These are phyloP conservation scores for Adrianichthys oophorus DNA, from an alignment of 2,797 vertebrate species.

Conservation along the genomic window DNA sequence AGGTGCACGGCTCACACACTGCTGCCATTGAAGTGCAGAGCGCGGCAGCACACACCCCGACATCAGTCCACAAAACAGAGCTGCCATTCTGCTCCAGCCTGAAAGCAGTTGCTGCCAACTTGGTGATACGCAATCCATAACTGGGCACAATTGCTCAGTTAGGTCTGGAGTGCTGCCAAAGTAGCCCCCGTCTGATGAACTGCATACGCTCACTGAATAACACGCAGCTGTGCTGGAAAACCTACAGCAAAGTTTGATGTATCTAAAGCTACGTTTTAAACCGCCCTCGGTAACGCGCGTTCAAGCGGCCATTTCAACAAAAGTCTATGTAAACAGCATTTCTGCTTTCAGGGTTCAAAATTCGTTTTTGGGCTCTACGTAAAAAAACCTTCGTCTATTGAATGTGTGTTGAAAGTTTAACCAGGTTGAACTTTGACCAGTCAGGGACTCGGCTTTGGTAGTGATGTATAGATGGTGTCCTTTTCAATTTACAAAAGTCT, in stretches of 20 bases:
- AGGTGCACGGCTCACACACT: constrained; percentile 18
- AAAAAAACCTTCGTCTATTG: too few species aligned
- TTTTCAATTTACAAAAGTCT: too few species aligned
- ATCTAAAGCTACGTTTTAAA: too few species aligned
- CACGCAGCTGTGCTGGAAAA: constrained; percentile 42
- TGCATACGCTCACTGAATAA: constrained; percentile 41
- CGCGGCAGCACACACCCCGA: constrained; percentile 24
- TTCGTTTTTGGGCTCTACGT: too few species aligned
- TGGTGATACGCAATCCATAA: constrained; percentile 48
- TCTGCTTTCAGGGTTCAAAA: too few species aligned
- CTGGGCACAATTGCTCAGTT: constrained; percentile 41
- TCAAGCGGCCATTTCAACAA: too few species aligned
- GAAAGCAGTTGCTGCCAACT: constrained; percentile 52
- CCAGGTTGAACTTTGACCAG: too few species aligned
- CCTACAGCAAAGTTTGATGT: constrained; percentile 17
- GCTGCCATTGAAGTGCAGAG: constrained; percentile 32
- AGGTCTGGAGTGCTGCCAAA: constrained; percentile 44
- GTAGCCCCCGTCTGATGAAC: constrained; percentile 15
- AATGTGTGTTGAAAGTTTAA: too few species aligned
- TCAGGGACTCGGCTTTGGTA: too few species aligned
- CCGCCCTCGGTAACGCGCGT: neutral
- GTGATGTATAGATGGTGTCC: too few species aligned
- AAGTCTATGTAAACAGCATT: too few species aligned
- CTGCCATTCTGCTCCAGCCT: constrained; percentile 43
- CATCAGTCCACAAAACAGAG: constrained; percentile 45